A percentile compares a stretch with the other conserved stretches of the same genome.
Conservation (phyloP, 92 coral and sea anemone genomes). For the Epizoanthus rinbou region DNA sequence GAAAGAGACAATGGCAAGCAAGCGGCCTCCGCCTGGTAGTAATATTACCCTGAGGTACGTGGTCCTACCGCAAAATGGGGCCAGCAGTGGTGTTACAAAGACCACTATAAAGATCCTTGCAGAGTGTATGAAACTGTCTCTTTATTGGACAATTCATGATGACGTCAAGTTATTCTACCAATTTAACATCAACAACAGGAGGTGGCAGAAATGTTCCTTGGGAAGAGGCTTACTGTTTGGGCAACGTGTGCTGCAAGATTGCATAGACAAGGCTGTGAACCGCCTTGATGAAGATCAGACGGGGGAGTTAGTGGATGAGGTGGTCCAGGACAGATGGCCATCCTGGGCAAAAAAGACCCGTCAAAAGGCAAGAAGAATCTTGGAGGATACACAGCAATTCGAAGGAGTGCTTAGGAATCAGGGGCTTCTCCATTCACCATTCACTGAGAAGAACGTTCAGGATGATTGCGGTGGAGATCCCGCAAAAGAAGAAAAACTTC, state of each 20-base stretch:
- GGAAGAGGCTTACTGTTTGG: conserved; percentile 55
- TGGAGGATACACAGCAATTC: conserved; percentile 7
- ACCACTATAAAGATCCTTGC: conserved; percentile 58
- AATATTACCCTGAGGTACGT: conserved; percentile 41
- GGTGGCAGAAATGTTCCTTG: conserved; percentile 53
- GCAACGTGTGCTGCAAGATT: conserved; percentile 55
- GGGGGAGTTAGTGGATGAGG: background rate
- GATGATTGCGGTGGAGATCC: conserved; percentile 54
- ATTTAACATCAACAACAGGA: conserved; percentile 40
- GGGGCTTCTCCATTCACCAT: conserved; percentile 47
- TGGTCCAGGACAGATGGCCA: conserved; percentile 39
- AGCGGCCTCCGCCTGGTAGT: conserved; percentile 28
- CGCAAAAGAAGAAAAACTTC: conserved; percentile 34
- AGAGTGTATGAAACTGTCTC: conserved; percentile 34
- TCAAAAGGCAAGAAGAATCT: background rate
- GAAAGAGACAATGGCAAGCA: conserved; percentile 16
- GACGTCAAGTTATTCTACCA: conserved; percentile 42
- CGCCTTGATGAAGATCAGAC: conserved; percentile 6
- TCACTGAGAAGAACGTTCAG: conserved; percentile 22
- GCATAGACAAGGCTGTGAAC: conserved; percentile 45
- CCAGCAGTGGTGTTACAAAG: conserved; percentile 55
- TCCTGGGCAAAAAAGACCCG: conserved; percentile 35
- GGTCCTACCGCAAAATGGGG: conserved; percentile 55
- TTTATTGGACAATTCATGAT: conserved; percentile 65
- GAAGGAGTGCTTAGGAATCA: conserved; percentile 44